Conservation (phyloP, 37 sponge, comb jelly and placozoan genomes). For the Cladorhizidae sp. region DNA sequence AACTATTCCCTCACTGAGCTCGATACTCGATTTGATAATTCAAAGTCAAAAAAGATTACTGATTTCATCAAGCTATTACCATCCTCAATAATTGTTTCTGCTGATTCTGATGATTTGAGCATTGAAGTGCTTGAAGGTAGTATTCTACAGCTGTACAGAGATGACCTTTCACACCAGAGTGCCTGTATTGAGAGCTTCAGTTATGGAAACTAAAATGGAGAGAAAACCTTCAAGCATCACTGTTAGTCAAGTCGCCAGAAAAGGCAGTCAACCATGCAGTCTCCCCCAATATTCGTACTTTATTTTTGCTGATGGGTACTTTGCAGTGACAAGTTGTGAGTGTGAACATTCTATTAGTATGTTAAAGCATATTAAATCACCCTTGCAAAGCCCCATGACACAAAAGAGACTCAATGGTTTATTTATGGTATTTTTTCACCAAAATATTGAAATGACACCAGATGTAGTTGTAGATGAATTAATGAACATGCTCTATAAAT, state of each 20-base stretch:
- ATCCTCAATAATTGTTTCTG: constrained; percentile 26
- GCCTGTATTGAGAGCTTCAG: constrained; percentile 42
- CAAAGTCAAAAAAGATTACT: constrained; percentile 3
- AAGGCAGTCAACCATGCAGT: constrained; percentile 20
- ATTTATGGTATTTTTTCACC: not conserved
- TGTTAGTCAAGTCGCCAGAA: constrained; percentile 26
- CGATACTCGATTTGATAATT: constrained; percentile 30
- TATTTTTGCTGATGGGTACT: constrained; percentile 32
- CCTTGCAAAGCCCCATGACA: constrained; percentile 23
- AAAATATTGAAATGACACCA: constrained; percentile 1
- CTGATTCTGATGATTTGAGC: not conserved
- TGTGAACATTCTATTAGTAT: constrained; percentile 66
- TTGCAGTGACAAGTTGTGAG: constrained; percentile 64
- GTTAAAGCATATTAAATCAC: constrained; percentile 27
- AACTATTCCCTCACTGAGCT: constrained; percentile 53
- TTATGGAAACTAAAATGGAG: constrained; percentile 36
- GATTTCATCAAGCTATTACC: not conserved
- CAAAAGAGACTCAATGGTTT: constrained; percentile 18
- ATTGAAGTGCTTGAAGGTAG: too few species aligned
- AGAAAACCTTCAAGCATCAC: constrained; percentile 3
- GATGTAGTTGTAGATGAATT: constrained; percentile 30
- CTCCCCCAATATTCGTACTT: constrained; percentile 32
- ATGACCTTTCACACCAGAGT: constrained; percentile 29
- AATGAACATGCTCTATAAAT: too few species aligned
- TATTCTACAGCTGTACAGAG: not conserved